Base-by-base conservation (phyloP, 2,797 vertebrate genomes). In the Gallirallus australis region DNA sequence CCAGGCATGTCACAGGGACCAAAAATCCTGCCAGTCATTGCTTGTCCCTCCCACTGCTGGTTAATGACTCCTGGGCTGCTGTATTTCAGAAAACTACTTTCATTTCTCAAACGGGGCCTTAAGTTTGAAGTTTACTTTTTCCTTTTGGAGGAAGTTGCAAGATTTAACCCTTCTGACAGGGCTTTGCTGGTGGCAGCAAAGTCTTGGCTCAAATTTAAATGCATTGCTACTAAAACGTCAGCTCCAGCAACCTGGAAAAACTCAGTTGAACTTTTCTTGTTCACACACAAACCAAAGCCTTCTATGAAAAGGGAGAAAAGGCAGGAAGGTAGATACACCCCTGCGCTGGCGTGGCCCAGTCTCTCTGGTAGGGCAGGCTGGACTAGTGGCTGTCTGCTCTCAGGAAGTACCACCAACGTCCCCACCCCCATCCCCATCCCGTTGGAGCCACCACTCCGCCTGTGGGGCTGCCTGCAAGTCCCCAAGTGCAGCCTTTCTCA, bases 281-380 rank as follows among this genome's bases (percentile, higher is more conserved):
- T 87, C 76, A 19, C 33, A 31, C 11, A 5, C 60, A 68, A 12
- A 21, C 28, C 37, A 39, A 15, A 50, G 45, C 8, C 17, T 66
- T 84, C 75, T 56, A 28, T 8, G 11, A 53, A 69, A 82, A 79
- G n/a, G 27, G 35, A 92, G 52, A 85, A 86, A 90, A 73, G 71
- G 33, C n/a, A 71, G 53, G 47, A 48, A 33, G 45, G 15, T 16
- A 15, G 28, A 21, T 31, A 40, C 27, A 57, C 4, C 18, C 12
- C 25, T 45, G 19, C 9, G 21, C 47, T 48, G 69, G 39, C 64
- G 14, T 30, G 82, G 56, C 64, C 15, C 39, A 50, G 31, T 12
- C 47, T 54, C 52, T 7, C 12, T 3, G 4, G 64, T 0, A 0
- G 50, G 11, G 11, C 57, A 15, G 12, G 25, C 71, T 20, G 27